Evolutionary conservation across 2,888 invertebrate genomes (phyloP).

Genomic region (Amiota communis): DNA sequence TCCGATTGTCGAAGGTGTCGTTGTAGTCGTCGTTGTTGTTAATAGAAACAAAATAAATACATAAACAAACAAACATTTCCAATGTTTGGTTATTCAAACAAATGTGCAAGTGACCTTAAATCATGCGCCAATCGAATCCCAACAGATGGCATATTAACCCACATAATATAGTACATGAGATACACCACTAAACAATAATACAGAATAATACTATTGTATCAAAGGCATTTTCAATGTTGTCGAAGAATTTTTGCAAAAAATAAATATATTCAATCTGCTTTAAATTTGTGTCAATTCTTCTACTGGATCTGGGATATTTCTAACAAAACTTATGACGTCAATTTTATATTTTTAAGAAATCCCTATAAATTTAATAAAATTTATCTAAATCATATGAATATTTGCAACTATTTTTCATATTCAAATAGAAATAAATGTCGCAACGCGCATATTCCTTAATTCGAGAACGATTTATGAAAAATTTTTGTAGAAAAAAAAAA

Average conservation of each 20-base stretch:
- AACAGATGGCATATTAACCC: conserved; percentile 59
- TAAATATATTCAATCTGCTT: not conserved
- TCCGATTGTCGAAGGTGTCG: not conserved
- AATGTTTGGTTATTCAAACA: conserved; percentile 17
- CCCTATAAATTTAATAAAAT: too few relatives aligned
- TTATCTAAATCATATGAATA: too few relatives aligned
- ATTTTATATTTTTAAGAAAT: too few relatives aligned
- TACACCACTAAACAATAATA: not conserved
- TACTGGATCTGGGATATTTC: too few relatives aligned
- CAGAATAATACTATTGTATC: too few relatives aligned
- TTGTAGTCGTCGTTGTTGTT: conserved; percentile 1
- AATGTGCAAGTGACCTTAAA: conserved; percentile 47
- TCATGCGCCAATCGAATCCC: conserved; percentile 47
- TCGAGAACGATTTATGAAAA: too few relatives aligned
- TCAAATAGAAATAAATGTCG: too few relatives aligned
- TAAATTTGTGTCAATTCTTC: not conserved
- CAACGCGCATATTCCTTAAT: too few relatives aligned
- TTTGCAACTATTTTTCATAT: not conserved
- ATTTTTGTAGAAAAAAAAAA: not conserved
- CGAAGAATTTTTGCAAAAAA: not conserved
- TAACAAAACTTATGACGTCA: too few relatives aligned
- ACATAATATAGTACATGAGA: conserved; percentile 41
- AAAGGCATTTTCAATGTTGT: too few relatives aligned
- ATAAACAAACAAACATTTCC: not conserved
- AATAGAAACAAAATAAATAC: not conserved